Evolutionary conservation across 2,113 vertebrate genomes (phyloP).

Genomic region (Sinocyclocheilus rhinocerous): DNA sequence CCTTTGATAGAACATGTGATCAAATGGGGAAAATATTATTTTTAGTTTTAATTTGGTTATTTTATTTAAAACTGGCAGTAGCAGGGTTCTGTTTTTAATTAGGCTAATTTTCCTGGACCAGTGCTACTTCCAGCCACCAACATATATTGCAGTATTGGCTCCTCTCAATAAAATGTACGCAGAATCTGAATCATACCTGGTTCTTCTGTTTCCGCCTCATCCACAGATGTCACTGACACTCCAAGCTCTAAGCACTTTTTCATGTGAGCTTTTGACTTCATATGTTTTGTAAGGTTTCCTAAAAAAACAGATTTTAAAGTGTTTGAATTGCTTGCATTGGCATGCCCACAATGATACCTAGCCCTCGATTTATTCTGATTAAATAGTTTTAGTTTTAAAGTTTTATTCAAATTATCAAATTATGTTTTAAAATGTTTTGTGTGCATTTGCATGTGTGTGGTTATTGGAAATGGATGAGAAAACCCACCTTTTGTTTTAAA

Average conservation of each 20-base stretch:
- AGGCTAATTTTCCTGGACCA: conserved; percentile 50
- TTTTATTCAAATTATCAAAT: not conserved
- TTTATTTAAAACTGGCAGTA: not conserved
- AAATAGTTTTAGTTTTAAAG: not conserved
- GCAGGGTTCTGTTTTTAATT: conserved; percentile 55
- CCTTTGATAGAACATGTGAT: not conserved
- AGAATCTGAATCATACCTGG: conserved; percentile 78
- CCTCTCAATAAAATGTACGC: conserved; percentile 22
- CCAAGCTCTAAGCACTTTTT: conserved; percentile 98
- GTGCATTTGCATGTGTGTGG: not conserved
- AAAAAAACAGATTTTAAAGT: conserved; percentile 46
- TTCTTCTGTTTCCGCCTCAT: conserved; percentile 90
- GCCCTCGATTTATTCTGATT: conserved; percentile 33
- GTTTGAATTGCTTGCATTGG: conserved; percentile 26
- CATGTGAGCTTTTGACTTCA: conserved; percentile 99
- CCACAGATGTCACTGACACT: conserved; percentile 93
- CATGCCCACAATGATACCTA: conserved; percentile 35
- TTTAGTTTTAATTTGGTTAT: not conserved
- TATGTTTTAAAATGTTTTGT: not conserved
- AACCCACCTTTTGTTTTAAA: conserved; percentile 97
- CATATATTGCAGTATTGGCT: conserved; percentile 24
- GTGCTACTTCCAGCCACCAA: conserved; percentile 28
- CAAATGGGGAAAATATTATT: not conserved
- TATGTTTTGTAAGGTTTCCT: conserved; percentile 99
- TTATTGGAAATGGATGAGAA: not conserved